phyloP scores from a whole-genome alignment of 2,888 invertebrate species.

The Piscicola geometra region DNA sequence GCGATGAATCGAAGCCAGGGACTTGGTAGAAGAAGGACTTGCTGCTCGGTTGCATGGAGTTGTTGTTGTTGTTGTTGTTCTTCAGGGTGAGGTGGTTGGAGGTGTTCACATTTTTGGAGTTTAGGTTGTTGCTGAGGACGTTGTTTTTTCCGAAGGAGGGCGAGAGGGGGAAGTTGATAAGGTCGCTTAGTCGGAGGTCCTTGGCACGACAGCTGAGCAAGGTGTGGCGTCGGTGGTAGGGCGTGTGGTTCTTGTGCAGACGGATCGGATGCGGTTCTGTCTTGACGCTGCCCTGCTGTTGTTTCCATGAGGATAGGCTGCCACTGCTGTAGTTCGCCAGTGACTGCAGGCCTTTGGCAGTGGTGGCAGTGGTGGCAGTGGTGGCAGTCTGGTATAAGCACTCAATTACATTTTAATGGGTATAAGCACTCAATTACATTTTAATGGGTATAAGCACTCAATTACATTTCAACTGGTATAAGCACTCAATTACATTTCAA shows the following conservation, averaged over 20 bases:
- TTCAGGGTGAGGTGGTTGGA: neutral
- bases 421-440: too few species aligned
- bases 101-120: neutral
- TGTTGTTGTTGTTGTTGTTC: neutral
- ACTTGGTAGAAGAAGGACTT: constrained; percentile 27
- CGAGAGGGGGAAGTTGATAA: constrained; percentile 15
- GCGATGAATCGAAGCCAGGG: constrained; percentile 53
- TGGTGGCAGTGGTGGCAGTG: too few species aligned
- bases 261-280: constrained; percentile 51
- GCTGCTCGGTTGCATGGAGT: neutral
- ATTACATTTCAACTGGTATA: too few species aligned
- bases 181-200: neutral
- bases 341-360: constrained; percentile 20
- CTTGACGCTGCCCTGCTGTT: constrained; percentile 24
- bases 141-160: constrained; percentile 7
- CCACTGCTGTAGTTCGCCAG: neutral
- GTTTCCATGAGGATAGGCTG: constrained; percentile 26
- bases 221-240: constrained; percentile 55
- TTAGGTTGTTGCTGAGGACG: neutral
- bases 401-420: too few species aligned
- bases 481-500: too few species aligned
- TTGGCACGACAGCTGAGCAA: constrained; percentile 43
- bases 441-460: too few species aligned
- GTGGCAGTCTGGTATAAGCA: neutral
- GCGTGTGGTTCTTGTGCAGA: constrained; percentile 47